These are phyloP conservation scores for Macquaria ambigua DNA, from an alignment of 2,113 vertebrate genomes.

Conservation along the genomic window DNA sequence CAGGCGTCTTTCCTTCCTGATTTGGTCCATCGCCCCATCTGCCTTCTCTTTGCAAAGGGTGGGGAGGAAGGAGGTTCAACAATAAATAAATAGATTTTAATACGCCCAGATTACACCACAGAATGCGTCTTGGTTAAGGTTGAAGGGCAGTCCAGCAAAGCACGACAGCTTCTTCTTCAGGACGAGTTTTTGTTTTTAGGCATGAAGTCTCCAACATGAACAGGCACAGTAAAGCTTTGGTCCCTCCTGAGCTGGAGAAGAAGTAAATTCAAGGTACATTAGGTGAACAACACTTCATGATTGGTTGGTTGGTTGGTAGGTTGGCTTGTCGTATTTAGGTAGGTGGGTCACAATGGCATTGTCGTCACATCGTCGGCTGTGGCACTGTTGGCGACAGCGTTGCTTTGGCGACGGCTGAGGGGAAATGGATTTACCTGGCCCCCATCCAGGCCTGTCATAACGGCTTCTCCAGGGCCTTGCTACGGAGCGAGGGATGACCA, in stretches of 20 bases:
- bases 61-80: slow-evolving; percentile 41
- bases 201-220: slow-evolving; percentile 63
- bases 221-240: slow-evolving; percentile 82
- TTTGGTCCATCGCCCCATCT: slow-evolving; percentile 27
- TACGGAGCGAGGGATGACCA: slow-evolving; percentile 85
- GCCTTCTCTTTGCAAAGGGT: slow-evolving; percentile 41
- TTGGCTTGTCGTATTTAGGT: slow-evolving; percentile 49
- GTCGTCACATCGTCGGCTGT: slow-evolving; percentile 48
- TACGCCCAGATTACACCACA: slow-evolving; percentile 29
- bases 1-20: slow-evolving; percentile 42
- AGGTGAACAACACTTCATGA: slow-evolving; percentile 61
- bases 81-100: slow-evolving; percentile 76
- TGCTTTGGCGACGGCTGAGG: slow-evolving; percentile 62
- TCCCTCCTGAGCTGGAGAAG: slow-evolving; percentile 76
- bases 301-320: slow-evolving; percentile 34
- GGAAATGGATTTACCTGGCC: not conserved
- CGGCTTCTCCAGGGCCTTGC: slow-evolving; percentile 94
- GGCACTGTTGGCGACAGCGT: slow-evolving; percentile 48
- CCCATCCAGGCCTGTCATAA: slow-evolving; percentile 89
- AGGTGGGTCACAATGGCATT: slow-evolving; percentile 45
- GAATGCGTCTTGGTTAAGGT: slow-evolving; percentile 51
- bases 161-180: slow-evolving; percentile 36
- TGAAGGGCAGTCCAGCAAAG: slow-evolving; percentile 52
- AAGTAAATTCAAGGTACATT: slow-evolving; percentile 57
- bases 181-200: slow-evolving; percentile 22